Conservation (phyloP, 2,113 vertebrate species). For the Hippopotamus amphibius region DNA sequence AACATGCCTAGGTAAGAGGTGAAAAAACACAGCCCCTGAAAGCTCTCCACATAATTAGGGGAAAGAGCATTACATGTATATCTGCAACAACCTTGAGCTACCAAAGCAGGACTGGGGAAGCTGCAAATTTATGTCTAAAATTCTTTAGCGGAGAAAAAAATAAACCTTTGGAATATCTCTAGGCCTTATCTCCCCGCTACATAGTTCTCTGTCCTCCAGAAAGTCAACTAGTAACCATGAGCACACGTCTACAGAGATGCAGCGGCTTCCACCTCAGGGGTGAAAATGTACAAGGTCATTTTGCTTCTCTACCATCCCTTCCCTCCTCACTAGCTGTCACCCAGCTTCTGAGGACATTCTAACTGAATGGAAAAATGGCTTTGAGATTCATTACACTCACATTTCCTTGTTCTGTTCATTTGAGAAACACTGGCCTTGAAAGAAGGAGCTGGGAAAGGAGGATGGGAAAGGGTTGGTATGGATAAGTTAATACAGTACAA, state of each 20-base stretch:
- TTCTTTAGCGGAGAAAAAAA: background rate
- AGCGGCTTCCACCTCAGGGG: background rate
- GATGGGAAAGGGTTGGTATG: background rate
- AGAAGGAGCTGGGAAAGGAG: background rate
- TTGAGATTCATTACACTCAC: background rate
- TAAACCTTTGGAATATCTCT: background rate
- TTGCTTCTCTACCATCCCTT: background rate
- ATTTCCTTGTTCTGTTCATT: background rate
- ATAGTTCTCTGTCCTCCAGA: background rate
- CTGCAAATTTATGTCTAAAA: background rate
- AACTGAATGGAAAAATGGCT: background rate
- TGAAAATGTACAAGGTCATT: background rate
- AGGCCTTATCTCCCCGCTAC: background rate
- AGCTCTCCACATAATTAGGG: background rate
- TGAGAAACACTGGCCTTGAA: background rate
- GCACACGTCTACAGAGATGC: background rate
- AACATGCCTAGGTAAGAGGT: background rate
- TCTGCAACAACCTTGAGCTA: background rate
- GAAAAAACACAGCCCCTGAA: constrained; percentile 10
- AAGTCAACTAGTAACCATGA: background rate
- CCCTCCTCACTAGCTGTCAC: background rate
- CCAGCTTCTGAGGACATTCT: background rate
- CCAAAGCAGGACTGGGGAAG: background rate
- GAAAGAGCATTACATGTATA: background rate
- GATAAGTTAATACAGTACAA: background rate